Evolutionary conservation across 2,797 vertebrate genomes (phyloP).

Genomic region (Myripristis jacobus): DNA sequence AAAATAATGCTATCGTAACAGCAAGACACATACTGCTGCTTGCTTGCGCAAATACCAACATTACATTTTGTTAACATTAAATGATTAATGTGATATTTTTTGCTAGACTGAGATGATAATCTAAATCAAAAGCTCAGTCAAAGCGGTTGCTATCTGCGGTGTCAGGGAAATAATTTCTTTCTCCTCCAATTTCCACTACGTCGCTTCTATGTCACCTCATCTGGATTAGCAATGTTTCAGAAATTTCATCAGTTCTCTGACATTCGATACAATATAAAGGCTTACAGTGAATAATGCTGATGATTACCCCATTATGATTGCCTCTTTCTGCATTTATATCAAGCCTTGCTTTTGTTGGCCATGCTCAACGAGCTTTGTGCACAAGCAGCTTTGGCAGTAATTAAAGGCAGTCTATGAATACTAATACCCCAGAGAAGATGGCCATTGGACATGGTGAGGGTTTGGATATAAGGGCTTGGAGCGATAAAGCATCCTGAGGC

Average conservation of each 20-base stretch:
- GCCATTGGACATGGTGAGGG: slow-evolving; percentile 18
- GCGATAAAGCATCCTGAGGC: slow-evolving; percentile 41
- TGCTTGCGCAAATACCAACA: neutral
- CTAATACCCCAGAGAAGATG: slow-evolving; percentile 41
- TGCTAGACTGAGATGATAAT: slow-evolving; percentile 1
- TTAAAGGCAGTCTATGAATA: slow-evolving; percentile 65
- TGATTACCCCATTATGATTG: slow-evolving; percentile 27
- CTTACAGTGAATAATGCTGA: slow-evolving; percentile 43
- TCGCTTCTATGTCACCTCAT: slow-evolving; percentile 26
- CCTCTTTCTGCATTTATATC: slow-evolving; percentile 26
- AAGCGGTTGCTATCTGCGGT: slow-evolving; percentile 15
- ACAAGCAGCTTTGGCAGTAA: slow-evolving; percentile 48
- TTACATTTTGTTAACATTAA: slow-evolving; percentile 10
- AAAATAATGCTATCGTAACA: neutral
- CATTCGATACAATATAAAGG: slow-evolving; percentile 17
- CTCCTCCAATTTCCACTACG: slow-evolving; percentile 16
- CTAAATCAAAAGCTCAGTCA: slow-evolving; percentile 26
- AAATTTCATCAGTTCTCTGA: slow-evolving; percentile 32
- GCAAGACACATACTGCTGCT: slow-evolving; percentile 7
- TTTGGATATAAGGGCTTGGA: slow-evolving; percentile 32
- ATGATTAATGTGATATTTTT: slow-evolving; percentile 3
- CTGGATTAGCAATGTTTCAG: too few species aligned
- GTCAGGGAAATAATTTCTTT: slow-evolving; percentile 7
- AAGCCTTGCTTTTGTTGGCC: slow-evolving; percentile 27
- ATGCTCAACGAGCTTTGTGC: slow-evolving; percentile 22